Evolutionary conservation across 2,113 vertebrate species (phyloP).

Genomic region (Macheiramphus alcinus): DNA sequence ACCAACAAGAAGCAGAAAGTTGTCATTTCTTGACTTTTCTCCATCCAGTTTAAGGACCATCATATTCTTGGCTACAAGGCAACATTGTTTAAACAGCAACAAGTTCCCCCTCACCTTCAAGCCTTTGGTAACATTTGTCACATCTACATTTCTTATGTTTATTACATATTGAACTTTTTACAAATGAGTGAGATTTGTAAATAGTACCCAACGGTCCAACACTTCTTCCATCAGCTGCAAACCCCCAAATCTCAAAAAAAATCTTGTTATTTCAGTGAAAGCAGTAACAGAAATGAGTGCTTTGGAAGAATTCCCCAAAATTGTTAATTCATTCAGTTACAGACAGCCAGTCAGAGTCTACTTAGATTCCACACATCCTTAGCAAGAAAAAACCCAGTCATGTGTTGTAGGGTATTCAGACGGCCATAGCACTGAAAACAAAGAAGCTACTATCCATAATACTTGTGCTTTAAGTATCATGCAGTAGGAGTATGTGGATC

Average conservation of each 20-base stretch:
- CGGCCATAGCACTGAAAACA: not conserved
- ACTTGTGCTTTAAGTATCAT: not conserved
- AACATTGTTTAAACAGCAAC: not conserved
- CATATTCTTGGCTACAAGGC: not conserved
- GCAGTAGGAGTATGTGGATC: not conserved
- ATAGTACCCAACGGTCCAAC: not conserved
- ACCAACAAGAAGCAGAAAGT: not conserved
- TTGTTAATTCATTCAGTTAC: not conserved
- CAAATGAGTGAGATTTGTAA: fast-evolving
- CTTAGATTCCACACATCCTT: not conserved
- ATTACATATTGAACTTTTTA: not conserved
- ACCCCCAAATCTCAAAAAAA: not conserved
- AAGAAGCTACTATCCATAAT: not conserved
- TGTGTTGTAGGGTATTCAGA: not conserved
- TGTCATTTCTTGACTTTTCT: not conserved
- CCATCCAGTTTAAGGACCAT: not conserved
- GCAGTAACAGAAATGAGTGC: not conserved
- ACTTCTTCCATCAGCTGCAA: not conserved
- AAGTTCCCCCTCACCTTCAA: not conserved
- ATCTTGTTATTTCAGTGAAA: not conserved
- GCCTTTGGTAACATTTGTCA: not conserved
- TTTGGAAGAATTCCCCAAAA: not conserved
- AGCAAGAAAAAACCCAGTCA: not conserved
- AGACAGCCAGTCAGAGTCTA: not conserved
- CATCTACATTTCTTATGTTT: not conserved